Evolutionary conservation across 2,888 invertebrate species (phyloP).

Genomic region (Anaspis maculata): DNA sequence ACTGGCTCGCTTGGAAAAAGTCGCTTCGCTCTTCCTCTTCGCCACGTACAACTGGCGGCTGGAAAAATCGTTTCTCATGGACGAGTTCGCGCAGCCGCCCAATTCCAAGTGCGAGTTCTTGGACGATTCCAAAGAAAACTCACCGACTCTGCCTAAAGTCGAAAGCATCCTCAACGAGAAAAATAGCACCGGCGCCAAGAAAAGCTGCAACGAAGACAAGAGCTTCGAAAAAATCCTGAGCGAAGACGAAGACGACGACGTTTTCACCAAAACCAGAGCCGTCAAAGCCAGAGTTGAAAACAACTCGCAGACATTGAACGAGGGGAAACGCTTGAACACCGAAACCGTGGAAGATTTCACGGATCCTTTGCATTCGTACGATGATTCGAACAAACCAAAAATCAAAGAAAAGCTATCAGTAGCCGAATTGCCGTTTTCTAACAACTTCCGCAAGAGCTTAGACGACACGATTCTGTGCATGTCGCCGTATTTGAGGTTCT

Average conservation of each 20-base stretch:
- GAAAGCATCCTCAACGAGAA: conserved; percentile 1
- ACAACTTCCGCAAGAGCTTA: conserved; percentile 65
- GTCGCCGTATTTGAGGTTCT: conserved; percentile 79
- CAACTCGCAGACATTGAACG: conserved; percentile 15
- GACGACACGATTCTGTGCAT: conserved; percentile 69
- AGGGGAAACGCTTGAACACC: conserved; percentile 39
- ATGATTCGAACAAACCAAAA: conserved; percentile 12
- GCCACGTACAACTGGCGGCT: conserved; percentile 86
- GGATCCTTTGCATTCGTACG: conserved; percentile 62
- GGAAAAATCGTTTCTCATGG: conserved; percentile 84
- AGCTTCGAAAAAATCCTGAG: neutral
- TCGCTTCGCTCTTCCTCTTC: conserved; percentile 73
- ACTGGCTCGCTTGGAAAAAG: conserved; percentile 72
- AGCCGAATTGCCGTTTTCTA: conserved; percentile 53
- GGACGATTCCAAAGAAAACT: conserved; percentile 36
- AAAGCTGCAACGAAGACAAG: conserved; percentile 1
- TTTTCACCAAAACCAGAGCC: conserved; percentile 2
- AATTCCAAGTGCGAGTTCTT: conserved; percentile 44
- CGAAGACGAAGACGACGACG: conserved; percentile 7
- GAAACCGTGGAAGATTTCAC: conserved; percentile 68
- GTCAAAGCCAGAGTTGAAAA: neutral
- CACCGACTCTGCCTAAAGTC: conserved; percentile 25
- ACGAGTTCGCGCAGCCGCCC: conserved; percentile 74
- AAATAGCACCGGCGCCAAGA: neutral
- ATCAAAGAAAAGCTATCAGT: conserved; percentile 42